Conservation (phyloP, 2,888 invertebrate genomes). For the Nephrotoma guestfalica region DNA sequence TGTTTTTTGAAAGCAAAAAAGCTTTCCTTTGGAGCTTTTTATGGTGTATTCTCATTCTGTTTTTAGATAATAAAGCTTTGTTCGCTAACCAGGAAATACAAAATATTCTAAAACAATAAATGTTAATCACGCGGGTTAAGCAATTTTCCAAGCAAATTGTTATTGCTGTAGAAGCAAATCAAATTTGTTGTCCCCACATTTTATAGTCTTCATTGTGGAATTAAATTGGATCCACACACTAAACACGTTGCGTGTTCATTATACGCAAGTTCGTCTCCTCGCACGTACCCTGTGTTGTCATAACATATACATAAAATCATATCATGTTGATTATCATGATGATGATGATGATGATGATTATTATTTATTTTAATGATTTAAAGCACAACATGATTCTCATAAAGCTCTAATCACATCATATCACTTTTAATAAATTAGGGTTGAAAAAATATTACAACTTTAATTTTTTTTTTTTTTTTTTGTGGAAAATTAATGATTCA, state of each 20-base stretch:
- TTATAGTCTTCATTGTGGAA: no score
- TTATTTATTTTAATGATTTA: background rate
- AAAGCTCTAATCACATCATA: background rate
- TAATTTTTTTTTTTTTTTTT: background rate
- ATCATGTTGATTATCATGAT: background rate
- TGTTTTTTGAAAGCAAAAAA: background rate
- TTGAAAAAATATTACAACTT: background rate
- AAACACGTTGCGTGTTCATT: no score
- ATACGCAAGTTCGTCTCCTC: background rate
- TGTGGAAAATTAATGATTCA: background rate
- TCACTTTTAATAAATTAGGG: background rate
- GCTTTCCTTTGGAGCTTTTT: background rate
- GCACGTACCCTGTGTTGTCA: background rate
- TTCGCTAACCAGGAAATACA: background rate
- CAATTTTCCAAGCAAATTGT: no score
- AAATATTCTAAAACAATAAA: background rate
- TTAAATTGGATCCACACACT: background rate
- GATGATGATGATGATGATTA: background rate
- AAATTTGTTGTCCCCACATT: no score
- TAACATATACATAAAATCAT: background rate
- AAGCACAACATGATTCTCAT: background rate
- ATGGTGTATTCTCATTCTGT: background rate
- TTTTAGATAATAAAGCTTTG: background rate
- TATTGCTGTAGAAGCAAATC: no score
- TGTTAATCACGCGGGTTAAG: no score